Base-by-base conservation (phyloP, 92 coral and sea anemone species). In the Isaurus tuberculatus region DNA sequence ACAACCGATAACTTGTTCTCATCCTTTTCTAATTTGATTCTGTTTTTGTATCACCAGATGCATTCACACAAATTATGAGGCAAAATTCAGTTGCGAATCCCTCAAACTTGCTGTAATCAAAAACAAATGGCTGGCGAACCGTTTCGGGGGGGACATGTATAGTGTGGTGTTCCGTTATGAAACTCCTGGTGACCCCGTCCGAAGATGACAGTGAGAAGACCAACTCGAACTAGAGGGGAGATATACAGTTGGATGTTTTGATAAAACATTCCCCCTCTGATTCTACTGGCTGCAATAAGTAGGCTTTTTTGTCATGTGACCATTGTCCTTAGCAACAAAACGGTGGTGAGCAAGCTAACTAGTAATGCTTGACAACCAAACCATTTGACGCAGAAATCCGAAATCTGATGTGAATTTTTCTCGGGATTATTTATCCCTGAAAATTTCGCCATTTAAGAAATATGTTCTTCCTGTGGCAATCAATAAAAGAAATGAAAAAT, bases 61-160 rank as follows among this genome's bases (percentile, higher is more conserved):
- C 37, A 92, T 96, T 22, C 99, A 96, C 75, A 96, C 99, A 51
- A 96, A 96, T 79, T 96, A 86, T 53, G 92, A 85, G 31, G 98
- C 99, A 11, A 80, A 81, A 49, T 96, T 96, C 70, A 96, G 93
- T 32, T 96, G 99, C 74, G 99, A 96, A 48, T 90, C 94, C 5
- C 90, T 96, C n/a, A 96, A 94, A 70, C 88, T 96, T 31, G 99
- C 99, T 7, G 99, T 94, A 32, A 94, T 96, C 51, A 96, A 96
- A 84, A 96, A 96, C 90, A 90, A 91, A 64, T 96, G 98, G 98
- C 84, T 96, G 48, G 99, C 99, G 19, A 74, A 89, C 66, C 67
- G 97, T 84, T 93, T 91, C 10, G 94, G 95, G 31, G 98, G 98
- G 4, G 88, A 90, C 48, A 95, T 95, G 98, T 95, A 95, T 85